Conservation (phyloP, 1,140 invertebrate genomes). For the Meloidogyne exigua region DNA sequence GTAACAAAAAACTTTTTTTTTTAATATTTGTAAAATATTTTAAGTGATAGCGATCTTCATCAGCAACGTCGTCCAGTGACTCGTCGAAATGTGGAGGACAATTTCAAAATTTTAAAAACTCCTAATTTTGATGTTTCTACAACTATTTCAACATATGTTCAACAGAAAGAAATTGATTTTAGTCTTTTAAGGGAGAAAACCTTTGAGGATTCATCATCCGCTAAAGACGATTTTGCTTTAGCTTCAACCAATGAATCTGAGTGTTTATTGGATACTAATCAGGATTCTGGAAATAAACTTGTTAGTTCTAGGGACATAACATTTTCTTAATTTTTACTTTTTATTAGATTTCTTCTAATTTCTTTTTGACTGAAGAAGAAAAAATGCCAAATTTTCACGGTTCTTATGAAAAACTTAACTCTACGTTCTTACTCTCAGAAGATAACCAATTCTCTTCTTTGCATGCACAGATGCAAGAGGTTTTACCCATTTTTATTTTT, state of each 20-base stretch:
- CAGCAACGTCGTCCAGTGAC: constrained; percentile 10
- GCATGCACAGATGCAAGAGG: neutral
- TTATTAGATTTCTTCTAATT: neutral
- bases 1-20: neutral
- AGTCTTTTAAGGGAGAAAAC: neutral
- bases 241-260: neutral
- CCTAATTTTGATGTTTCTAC: neutral
- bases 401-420: neutral
- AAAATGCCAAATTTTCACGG: neutral
- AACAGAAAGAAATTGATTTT: neutral
- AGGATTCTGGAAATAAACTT: neutral
- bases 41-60: neutral
- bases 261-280: neutral
- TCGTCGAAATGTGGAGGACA: neutral
- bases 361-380: neutral
- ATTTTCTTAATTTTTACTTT: no score
- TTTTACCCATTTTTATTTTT: neutral
- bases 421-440: neutral
- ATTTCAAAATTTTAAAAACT: neutral
- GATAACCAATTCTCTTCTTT: neutral
- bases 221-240: neutral
- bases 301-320: neutral
- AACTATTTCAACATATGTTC: neutral
- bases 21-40: neutral
- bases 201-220: neutral